These are phyloP conservation scores for Chelon labrosus DNA, from an alignment of 2,797 vertebrate species.

Conservation along the genomic window DNA sequence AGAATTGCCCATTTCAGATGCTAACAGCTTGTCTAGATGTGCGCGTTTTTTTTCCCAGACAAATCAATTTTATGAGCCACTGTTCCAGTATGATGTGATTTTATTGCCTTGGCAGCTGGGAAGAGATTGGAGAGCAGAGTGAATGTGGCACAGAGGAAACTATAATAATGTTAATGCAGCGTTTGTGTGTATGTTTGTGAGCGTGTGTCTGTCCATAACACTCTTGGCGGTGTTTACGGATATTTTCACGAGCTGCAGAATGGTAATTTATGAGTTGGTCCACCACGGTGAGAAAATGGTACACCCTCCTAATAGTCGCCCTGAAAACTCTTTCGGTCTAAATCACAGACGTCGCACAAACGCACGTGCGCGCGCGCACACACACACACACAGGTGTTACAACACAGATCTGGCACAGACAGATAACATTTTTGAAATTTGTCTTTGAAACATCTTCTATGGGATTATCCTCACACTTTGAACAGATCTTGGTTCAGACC, in stretches of 20 bases:
- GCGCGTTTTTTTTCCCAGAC: constrained; percentile 49
- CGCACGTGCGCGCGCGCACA: constrained; percentile 21
- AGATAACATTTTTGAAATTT: constrained; percentile 53
- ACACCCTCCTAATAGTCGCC: constrained; percentile 28
- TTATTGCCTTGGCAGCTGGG: constrained; percentile 69
- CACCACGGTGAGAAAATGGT: constrained; percentile 28
- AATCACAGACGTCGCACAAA: constrained; percentile 42
- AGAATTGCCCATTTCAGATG: constrained; percentile 30
- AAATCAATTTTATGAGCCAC: constrained; percentile 75
- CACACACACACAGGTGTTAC: constrained; percentile 8
- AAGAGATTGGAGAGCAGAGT: constrained; percentile 50
- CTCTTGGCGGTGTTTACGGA: constrained; percentile 32
- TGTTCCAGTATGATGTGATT: constrained; percentile 69
- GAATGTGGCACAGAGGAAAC: constrained; percentile 53
- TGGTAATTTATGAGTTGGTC: constrained; percentile 23
- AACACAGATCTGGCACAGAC: constrained; percentile 36
- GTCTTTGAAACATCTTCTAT: constrained; percentile 57
- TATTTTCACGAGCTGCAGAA: constrained; percentile 45
- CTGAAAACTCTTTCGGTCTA: constrained; percentile 38
- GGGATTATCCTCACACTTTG: constrained; percentile 50
- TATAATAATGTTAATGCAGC: constrained; percentile 57
- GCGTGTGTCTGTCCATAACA: constrained; percentile 22
- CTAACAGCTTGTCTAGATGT: constrained; percentile 36
- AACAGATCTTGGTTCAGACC: constrained; percentile 41
- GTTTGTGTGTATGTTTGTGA: constrained; percentile 16